A percentile compares a stretch with the other conserved stretches of the same genome.
Conservation (phyloP, 2,113 vertebrate species). For the Okapia johnstoni region DNA sequence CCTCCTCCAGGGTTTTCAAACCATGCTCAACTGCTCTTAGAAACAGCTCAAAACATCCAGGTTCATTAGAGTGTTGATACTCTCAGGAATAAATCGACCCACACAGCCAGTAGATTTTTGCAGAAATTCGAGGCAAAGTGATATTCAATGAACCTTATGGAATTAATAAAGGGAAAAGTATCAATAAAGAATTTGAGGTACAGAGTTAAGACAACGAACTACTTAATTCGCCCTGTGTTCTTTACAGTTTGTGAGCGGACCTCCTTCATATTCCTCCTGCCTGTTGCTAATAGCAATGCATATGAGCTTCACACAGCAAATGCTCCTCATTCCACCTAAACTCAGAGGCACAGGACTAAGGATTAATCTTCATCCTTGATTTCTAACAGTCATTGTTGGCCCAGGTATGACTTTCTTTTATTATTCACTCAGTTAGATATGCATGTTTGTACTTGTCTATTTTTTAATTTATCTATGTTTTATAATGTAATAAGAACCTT, state of each 20-base stretch:
- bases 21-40: constrained; percentile 29
- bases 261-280: neutral
- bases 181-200: constrained; percentile 33
- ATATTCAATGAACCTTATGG: constrained; percentile 4
- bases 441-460: neutral
- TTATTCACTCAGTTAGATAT: neutral
- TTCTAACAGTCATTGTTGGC: neutral
- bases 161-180: constrained; percentile 46
- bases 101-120: constrained; percentile 37
- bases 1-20: constrained; percentile 46
- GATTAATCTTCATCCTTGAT: neutral
- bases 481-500: neutral
- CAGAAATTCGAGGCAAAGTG: constrained; percentile 34
- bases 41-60: constrained; percentile 45
- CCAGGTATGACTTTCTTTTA: neutral
- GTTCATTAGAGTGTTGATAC: constrained; percentile 40
- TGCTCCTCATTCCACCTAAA: neutral
- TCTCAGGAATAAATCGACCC: constrained; percentile 38
- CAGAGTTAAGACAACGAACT: neutral
- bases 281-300: neutral
- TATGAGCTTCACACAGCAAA: neutral
- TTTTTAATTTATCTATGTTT: neutral
- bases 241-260: neutral
- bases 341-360: neutral
- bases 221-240: neutral